Conservation (phyloP, 1,140 invertebrate genomes). For the Bombus sibiricus region DNA sequence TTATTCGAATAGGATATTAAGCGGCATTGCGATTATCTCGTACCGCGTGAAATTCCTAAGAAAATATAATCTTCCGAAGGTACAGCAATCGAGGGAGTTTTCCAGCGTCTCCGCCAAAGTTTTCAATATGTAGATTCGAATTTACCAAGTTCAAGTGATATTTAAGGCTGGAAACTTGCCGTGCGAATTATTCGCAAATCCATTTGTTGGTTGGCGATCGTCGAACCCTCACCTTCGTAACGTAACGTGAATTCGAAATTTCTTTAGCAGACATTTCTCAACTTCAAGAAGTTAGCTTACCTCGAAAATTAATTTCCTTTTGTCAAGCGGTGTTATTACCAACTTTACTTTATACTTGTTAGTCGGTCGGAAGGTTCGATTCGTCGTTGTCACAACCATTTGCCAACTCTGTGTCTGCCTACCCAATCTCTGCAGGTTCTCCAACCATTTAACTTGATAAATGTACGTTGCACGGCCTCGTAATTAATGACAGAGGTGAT, state of each 20-base stretch:
- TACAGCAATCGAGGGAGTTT: background rate
- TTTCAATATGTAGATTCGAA: slow-evolving; percentile 10
- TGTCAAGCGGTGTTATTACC: background rate
- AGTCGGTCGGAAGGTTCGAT: background rate
- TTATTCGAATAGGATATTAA: slow-evolving; percentile 14
- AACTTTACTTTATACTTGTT: background rate
- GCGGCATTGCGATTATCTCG: too few species aligned
- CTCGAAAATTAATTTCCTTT: slow-evolving; percentile 18
- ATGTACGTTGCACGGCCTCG: slow-evolving; percentile 31
- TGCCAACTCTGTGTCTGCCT: slow-evolving; percentile 12
- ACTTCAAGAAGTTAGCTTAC: background rate
- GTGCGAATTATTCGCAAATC: slow-evolving; percentile 17
- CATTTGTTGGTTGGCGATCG: background rate
- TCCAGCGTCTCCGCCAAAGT: background rate
- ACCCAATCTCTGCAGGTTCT: slow-evolving; percentile 2
- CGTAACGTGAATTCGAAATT: slow-evolving; percentile 14
- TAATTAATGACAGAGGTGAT: slow-evolving; percentile 60
- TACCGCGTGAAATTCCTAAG: background rate
- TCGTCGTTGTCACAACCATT: slow-evolving; percentile 44
- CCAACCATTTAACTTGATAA: slow-evolving; percentile 47
- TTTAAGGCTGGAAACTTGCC: slow-evolving; percentile 17
- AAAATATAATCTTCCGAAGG: background rate
- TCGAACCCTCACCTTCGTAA: too few species aligned
- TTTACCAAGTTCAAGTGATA: slow-evolving; percentile 33
- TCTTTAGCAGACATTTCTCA: background rate